Percentiles rank a stretch among this genome's conserved stretches.
These are phyloP conservation scores for Plectropomus leopardus DNA, from an alignment of 2,113 vertebrate species.

Conservation along the genomic window DNA sequence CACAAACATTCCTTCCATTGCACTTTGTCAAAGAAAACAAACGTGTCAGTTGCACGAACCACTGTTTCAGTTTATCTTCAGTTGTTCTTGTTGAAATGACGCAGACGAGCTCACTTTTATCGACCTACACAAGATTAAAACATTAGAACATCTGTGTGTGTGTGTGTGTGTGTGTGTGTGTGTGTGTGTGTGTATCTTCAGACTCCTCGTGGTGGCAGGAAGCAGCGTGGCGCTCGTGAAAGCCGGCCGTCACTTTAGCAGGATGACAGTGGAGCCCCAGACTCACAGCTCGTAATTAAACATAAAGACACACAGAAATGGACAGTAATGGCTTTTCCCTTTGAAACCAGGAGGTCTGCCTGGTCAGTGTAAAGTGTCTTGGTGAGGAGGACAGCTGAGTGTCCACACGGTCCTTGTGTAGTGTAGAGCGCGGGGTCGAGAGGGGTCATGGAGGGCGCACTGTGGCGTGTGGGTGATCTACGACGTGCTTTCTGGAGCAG, in stretches of 20 bases:
- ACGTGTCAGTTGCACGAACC: slow-evolving; percentile 41
- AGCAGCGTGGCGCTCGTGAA: slow-evolving; percentile 31
- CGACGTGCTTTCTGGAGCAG: slow-evolving; percentile 82
- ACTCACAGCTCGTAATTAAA: slow-evolving; percentile 14
- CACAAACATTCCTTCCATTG: slow-evolving; percentile 58
- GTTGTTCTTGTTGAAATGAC: slow-evolving; percentile 39
- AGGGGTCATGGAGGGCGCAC: slow-evolving; percentile 7
- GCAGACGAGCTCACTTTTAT: slow-evolving; percentile 4
- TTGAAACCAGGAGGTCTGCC: slow-evolving; percentile 59
- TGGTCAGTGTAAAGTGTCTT: slow-evolving; percentile 66
- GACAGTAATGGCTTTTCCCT: slow-evolving; percentile 73
- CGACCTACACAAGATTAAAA: slow-evolving; percentile 25
- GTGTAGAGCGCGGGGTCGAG: slow-evolving; percentile 8
- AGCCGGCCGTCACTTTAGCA: slow-evolving; percentile 27
- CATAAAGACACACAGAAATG: slow-evolving; percentile 39
- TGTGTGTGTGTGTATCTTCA: slow-evolving; percentile 17
- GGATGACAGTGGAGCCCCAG: background rate
- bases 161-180: slow-evolving; percentile 30
- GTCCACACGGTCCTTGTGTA: slow-evolving; percentile 27
- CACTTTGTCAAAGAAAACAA: slow-evolving; percentile 41
- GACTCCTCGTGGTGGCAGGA: slow-evolving; percentile 37
- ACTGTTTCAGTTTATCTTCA: slow-evolving; percentile 15
- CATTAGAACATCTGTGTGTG: slow-evolving; percentile 16
- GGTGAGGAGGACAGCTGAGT: slow-evolving; percentile 10
- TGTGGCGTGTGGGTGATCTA: slow-evolving; percentile 53